phyloP scores from a whole-genome alignment of 2,888 invertebrate species.

The Bembecia ichneumoniformis region DNA sequence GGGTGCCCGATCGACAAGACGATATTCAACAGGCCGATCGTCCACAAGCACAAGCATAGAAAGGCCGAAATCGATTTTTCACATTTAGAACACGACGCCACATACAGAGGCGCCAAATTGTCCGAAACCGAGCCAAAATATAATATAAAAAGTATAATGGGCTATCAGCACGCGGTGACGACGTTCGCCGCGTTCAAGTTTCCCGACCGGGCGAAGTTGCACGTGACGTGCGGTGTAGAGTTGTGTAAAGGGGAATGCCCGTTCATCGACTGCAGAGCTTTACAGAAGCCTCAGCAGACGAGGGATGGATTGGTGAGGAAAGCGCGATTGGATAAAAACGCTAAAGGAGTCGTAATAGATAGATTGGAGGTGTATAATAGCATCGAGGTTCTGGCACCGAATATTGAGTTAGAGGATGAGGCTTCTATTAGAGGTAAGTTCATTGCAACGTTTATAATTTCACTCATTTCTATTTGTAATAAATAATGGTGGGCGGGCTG shows the following conservation, averaged over 20 bases:
- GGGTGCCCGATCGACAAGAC: conserved; percentile 83
- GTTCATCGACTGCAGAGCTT: conserved; percentile 66
- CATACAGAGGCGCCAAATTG: conserved; percentile 41
- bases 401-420: conserved; percentile 79
- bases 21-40: conserved; percentile 70
- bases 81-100: conserved; percentile 43
- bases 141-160: conserved; percentile 62
- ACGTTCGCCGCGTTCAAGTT: conserved; percentile 88
- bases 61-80: conserved; percentile 50
- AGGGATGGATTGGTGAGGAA: conserved; percentile 59
- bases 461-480: background rate
- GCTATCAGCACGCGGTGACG: conserved; percentile 66
- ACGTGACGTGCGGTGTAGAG: conserved; percentile 82
- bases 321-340: conserved; percentile 62
- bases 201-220: conserved; percentile 83
- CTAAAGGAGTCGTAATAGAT: conserved; percentile 74
- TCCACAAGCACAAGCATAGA: conserved; percentile 50
- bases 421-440: conserved; percentile 60
- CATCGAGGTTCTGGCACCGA: conserved; percentile 83
- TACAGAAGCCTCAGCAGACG: conserved; percentile 57
- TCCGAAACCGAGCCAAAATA: conserved; percentile 46
- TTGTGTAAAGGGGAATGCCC: conserved; percentile 82
- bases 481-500: background rate
- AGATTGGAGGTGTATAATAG: conserved; percentile 84
- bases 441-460: background rate